Percentiles rank a stretch among this genome's conserved stretches.
Conservation (phyloP, 2,888 invertebrate genomes). For the Zaprionus lineosus region DNA sequence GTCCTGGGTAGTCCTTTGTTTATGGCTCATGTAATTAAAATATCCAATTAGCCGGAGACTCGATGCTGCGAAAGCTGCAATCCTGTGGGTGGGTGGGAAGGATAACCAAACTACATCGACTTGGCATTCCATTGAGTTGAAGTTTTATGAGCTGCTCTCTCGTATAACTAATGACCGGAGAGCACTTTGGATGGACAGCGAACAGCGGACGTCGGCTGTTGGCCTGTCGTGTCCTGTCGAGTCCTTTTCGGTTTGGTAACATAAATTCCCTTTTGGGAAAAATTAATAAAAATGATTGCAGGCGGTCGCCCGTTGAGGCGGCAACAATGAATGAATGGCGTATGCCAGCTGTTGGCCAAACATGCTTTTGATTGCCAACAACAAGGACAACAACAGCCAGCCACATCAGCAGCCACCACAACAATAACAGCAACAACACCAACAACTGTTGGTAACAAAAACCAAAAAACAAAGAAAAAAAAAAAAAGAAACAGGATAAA, state of each 20-base stretch:
- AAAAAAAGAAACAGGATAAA: too few relatives aligned
- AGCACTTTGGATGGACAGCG: constrained; percentile 2
- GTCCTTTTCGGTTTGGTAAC: constrained; percentile 36
- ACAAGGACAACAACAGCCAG: constrained; percentile 26
- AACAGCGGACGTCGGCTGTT: background rate
- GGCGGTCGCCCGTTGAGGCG: constrained; percentile 43
- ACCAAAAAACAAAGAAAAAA: constrained; percentile 25
- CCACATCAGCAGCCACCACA: constrained; percentile 8
- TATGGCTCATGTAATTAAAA: constrained; percentile 66
- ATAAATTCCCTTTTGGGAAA: constrained; percentile 71
- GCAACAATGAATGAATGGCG: constrained; percentile 73
- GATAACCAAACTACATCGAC: background rate
- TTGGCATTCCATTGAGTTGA: constrained; percentile 7
- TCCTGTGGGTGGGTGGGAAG: background rate
- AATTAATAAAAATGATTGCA: constrained; percentile 77
- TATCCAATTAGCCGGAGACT: constrained; percentile 67
- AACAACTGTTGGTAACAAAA: constrained; percentile 15
- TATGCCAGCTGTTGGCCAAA: constrained; percentile 75
- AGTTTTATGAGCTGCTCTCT: constrained; percentile 56
- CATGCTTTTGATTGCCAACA: constrained; percentile 72
- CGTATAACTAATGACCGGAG: constrained; percentile 50
- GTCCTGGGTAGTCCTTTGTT: constrained; percentile 37
- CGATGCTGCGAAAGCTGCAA: background rate
- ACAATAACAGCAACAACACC: constrained; percentile 10
- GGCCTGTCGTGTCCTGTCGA: constrained; percentile 13